phyloP scores from a whole-genome alignment of 2,797 vertebrate species.

The Mastacembelus armatus region DNA sequence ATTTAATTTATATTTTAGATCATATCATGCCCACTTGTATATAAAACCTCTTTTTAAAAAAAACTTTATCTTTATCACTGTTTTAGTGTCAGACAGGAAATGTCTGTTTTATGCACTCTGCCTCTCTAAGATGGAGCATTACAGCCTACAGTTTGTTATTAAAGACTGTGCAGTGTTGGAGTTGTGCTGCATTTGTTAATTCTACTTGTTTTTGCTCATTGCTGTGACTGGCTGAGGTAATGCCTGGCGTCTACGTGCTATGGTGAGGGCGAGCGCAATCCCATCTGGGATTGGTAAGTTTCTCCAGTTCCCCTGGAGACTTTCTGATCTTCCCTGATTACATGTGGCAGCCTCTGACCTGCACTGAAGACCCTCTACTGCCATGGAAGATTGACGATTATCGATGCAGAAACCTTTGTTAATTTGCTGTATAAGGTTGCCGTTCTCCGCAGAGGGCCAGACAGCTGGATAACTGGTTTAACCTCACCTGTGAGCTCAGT shows the following conservation, averaged over 20 bases:
- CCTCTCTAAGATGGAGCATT: background rate
- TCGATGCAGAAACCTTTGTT: constrained; percentile 84
- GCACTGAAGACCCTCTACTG: constrained; percentile 75
- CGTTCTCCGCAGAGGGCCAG: constrained; percentile 54
- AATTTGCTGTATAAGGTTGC: constrained; percentile 74
- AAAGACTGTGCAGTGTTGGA: background rate
- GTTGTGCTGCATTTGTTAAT: background rate
- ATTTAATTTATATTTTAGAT: too few relatives aligned
- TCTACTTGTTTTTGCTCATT: constrained; percentile 5
- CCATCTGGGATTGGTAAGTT: constrained; percentile 85
- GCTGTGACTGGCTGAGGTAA: constrained; percentile 59
- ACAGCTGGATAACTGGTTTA: constrained; percentile 74
- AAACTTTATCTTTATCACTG: too few relatives aligned
- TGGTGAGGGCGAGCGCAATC: constrained; percentile 51
- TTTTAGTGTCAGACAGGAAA: background rate
- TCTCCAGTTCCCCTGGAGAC: constrained; percentile 67
- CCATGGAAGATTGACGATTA: constrained; percentile 84
- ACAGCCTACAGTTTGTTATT: background rate
- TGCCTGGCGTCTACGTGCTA: constrained; percentile 64
- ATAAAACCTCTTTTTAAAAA: background rate
- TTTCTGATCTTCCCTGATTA: constrained; percentile 84
- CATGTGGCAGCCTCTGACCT: constrained; percentile 85
- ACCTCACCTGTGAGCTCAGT: constrained; percentile 48
- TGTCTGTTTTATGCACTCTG: background rate
- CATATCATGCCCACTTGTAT: background rate